Conservation (phyloP, 1,140 invertebrate genomes). For the Brachionus rotundiformis region DNA sequence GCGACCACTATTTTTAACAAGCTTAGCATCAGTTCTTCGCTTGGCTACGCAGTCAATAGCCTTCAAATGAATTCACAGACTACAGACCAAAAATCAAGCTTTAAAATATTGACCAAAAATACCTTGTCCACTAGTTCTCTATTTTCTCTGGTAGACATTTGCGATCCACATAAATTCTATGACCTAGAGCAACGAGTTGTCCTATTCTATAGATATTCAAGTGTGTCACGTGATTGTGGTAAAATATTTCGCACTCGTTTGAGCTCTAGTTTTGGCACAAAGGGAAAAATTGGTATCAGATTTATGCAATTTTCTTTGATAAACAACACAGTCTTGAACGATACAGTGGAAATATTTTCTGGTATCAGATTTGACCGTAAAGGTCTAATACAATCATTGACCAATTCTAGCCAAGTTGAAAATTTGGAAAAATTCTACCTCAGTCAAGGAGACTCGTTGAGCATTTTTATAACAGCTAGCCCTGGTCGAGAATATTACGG, state of each 20-base stretch:
- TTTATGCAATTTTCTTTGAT: constrained; percentile 53
- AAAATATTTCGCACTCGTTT: constrained; percentile 77
- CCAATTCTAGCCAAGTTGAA: not conserved
- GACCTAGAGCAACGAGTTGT: constrained; percentile 70
- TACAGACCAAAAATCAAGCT: constrained; percentile 51
- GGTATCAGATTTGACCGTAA: constrained; percentile 86
- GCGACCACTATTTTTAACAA: not conserved
- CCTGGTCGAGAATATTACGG: constrained; percentile 88
- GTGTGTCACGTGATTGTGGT: constrained; percentile 90
- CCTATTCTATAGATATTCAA: constrained; percentile 95
- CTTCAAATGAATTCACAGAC: constrained; percentile 25
- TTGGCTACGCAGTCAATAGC: constrained; percentile 15
- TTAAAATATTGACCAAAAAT: constrained; percentile 22
- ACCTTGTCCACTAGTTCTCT: not conserved
- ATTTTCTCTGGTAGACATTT: constrained; percentile 38
- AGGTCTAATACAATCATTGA: constrained; percentile 72
- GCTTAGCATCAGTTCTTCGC: not conserved
- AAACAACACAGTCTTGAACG: constrained; percentile 72
- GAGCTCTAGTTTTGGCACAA: constrained; percentile 55
- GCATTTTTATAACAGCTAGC: constrained; percentile 86
- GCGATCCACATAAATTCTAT: constrained; percentile 48
- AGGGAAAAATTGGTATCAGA: constrained; percentile 44
- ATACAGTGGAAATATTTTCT: constrained; percentile 83
- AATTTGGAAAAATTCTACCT: constrained; percentile 41
- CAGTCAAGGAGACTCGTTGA: constrained; percentile 59